These are phyloP conservation scores for Anabas testudineus DNA, from an alignment of 2,797 vertebrate species.

Conservation along the genomic window DNA sequence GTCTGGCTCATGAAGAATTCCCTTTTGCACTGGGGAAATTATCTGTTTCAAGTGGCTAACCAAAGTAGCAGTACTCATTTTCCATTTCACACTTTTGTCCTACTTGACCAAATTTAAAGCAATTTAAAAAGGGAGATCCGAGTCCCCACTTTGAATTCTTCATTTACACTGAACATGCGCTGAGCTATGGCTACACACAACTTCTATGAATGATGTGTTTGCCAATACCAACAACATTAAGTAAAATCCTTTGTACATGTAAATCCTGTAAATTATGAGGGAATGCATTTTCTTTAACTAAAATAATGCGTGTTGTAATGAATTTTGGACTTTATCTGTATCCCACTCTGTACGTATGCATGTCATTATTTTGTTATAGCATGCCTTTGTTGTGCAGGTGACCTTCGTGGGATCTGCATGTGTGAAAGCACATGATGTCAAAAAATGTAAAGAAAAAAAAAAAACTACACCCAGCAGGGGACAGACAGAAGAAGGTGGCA, in stretches of 20 bases:
- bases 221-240: background rate
- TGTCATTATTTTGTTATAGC: background rate
- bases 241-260: background rate
- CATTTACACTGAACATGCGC: background rate
- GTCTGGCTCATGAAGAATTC: conserved; percentile 63
- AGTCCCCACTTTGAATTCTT: conserved; percentile 11
- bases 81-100: conserved; percentile 15
- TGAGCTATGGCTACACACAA: background rate
- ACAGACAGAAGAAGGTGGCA: background rate
- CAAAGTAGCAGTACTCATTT: conserved; percentile 30
- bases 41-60: conserved; percentile 55
- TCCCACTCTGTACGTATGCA: no score
- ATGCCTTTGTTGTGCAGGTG: background rate
- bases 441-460: background rate
- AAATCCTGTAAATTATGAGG: background rate
- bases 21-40: conserved; percentile 74
- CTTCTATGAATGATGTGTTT: conserved; percentile 18
- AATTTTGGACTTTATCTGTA: background rate
- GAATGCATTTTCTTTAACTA: no score
- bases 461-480: background rate
- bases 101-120: conserved; percentile 16
- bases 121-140: background rate
- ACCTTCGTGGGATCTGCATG: no score
- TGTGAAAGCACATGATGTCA: background rate
- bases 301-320: background rate